These are phyloP conservation scores for Upupa epops DNA, from an alignment of 2,113 vertebrate species.

Conservation along the genomic window DNA sequence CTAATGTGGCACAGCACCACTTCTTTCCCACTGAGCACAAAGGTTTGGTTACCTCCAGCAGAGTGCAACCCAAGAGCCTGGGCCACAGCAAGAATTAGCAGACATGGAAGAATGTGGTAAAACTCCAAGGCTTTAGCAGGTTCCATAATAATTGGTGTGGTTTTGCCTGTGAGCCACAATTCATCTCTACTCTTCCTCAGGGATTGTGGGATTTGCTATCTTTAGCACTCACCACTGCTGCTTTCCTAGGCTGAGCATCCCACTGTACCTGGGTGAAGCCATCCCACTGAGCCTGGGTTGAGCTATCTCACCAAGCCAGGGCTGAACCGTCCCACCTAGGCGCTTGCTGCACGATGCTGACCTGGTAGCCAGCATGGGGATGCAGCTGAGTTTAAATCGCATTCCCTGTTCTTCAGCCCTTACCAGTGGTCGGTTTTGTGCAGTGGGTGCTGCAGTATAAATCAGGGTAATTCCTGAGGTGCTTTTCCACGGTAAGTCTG, in stretches of 20 bases:
- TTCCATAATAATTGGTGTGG: background rate
- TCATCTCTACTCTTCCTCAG: conserved; percentile 1
- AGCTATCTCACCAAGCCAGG: no score
- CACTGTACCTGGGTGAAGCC: background rate
- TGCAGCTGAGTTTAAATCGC: fast-evolving
- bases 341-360: conserved; percentile 19
- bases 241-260: background rate
- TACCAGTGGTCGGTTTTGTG: conserved; percentile 23
- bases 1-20: background rate
- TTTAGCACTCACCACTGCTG: background rate
- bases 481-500: conserved; percentile 46
- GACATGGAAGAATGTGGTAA: background rate
- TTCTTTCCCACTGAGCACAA: background rate
- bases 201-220: conserved; percentile 36
- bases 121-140: background rate
- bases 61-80: background rate
- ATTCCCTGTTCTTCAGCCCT: background rate
- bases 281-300: no score
- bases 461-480: conserved; percentile 61
- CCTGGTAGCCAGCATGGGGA: background rate
- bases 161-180: conserved; percentile 44
- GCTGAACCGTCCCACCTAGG: no score
- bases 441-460: conserved; percentile 50
- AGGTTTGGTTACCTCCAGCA: background rate
- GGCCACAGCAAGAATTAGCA: background rate